Percentiles rank a stretch among this genome's conserved stretches.
Conservation (phyloP, 2,888 invertebrate genomes). For the Exocentrus adspersus region DNA sequence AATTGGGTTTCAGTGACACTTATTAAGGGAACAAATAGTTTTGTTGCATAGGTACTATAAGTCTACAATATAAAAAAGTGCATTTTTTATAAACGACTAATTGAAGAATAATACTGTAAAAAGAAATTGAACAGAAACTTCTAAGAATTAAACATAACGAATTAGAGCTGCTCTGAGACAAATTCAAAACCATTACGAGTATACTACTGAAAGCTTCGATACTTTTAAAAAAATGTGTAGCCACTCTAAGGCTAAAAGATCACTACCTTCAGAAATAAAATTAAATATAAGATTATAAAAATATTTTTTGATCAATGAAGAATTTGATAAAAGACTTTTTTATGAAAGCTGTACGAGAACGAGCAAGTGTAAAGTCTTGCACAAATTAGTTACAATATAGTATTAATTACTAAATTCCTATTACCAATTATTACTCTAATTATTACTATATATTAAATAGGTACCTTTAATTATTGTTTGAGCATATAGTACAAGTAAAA, state of each 20-base stretch:
- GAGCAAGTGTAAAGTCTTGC: constrained; percentile 52
- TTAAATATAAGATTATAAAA: background rate
- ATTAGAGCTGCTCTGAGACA: too few species aligned
- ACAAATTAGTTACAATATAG: constrained; percentile 33
- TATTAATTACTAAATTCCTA: constrained; percentile 39
- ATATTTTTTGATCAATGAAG: background rate
- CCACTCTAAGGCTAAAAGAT: background rate
- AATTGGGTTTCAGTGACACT: too few species aligned
- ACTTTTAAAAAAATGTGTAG: background rate
- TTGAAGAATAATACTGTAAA: too few species aligned
- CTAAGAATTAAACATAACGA: too few species aligned
- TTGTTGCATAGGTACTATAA: too few species aligned
- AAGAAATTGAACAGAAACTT: too few species aligned
- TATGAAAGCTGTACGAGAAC: constrained; percentile 41
- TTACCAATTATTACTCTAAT: constrained; percentile 53
- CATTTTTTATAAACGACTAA: too few species aligned
- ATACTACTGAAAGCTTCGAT: background rate
- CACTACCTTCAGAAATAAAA: background rate
- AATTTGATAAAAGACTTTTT: background rate
- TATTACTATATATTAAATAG: constrained; percentile 59
- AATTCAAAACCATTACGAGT: too few species aligned
- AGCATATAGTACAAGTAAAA: constrained; percentile 57
- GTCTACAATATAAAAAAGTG: too few species aligned
- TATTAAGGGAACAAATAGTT: too few species aligned
- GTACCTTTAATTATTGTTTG: constrained; percentile 60